Evolutionary conservation across 2,113 vertebrate species (phyloP).

Genomic region (Mesembrinibis cayennensis): DNA sequence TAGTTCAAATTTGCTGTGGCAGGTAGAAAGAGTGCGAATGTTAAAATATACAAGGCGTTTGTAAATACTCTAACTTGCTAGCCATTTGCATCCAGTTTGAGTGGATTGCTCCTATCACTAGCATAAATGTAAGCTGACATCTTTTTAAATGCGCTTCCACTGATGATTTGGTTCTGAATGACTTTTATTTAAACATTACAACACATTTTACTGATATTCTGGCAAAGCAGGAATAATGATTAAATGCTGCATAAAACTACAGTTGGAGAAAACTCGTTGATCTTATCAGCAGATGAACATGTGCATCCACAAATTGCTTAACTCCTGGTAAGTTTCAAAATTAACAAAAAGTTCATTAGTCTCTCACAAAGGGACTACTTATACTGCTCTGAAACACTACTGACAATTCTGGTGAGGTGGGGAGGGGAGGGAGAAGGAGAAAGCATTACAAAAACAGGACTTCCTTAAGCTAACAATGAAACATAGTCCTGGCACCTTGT

Average conservation of each 20-base stretch:
- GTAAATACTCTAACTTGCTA: conserved; percentile 72
- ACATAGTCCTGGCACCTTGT: background rate
- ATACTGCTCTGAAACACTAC: background rate
- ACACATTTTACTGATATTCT: conserved; percentile 66
- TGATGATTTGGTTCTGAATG: conserved; percentile 67
- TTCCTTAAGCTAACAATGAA: background rate
- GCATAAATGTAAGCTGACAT: conserved; percentile 69
- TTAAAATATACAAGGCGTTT: conserved; percentile 69
- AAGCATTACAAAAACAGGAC: background rate
- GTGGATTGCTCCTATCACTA: conserved; percentile 49
- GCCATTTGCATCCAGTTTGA: conserved; percentile 67
- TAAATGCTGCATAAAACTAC: conserved; percentile 56
- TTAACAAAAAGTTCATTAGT: conserved; percentile 12
- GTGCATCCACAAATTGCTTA: background rate
- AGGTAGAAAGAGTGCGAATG: conserved; percentile 69
- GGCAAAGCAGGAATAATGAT: conserved; percentile 61
- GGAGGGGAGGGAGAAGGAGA: background rate
- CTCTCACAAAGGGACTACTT: background rate
- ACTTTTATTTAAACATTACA: conserved; percentile 62
- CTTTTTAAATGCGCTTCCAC: conserved; percentile 61
- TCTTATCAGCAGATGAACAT: background rate
- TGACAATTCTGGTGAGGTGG: background rate
- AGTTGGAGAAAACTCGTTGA: conserved; percentile 41
- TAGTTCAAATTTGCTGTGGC: conserved; percentile 75
- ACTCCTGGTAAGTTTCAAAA: conserved; percentile 31